A percentile compares a stretch with the other conserved stretches of the same genome.
phyloP scores from a whole-genome alignment of 2,888 invertebrate genomes.

The Drosophila nigritarsus region DNA sequence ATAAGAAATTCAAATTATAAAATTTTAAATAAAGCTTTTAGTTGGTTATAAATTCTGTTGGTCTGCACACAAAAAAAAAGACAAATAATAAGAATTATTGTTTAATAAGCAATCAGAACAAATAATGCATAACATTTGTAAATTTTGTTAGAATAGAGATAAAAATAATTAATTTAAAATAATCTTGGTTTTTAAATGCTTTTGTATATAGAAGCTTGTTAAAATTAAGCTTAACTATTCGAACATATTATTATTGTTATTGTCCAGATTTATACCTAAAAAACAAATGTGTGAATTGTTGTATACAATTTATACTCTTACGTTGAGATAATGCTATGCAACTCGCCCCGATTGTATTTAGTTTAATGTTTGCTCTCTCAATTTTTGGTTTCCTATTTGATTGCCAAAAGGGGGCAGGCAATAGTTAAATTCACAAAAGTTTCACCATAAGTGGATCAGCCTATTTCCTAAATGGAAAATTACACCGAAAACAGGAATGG shows the following conservation, averaged over 20 bases:
- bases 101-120: not conserved
- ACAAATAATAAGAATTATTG: not conserved
- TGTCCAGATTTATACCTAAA: too few species aligned
- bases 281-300: not conserved
- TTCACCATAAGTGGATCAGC: constrained; percentile 5
- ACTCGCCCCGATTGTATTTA: not conserved
- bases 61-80: not conserved
- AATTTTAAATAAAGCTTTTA: not conserved
- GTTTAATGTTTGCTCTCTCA: not conserved
- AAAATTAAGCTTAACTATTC: not conserved
- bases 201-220: not conserved
- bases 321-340: not conserved
- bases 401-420: constrained; percentile 6
- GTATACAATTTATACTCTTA: not conserved
- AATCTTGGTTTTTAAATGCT: not conserved
- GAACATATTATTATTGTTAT: not conserved
- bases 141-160: not conserved
- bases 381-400: not conserved
- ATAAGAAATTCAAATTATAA: too few species aligned
- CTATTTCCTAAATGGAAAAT: constrained; percentile 12
- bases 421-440: constrained; percentile 8
- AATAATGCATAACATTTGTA: too few species aligned
- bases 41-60: not conserved
- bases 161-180: not conserved
- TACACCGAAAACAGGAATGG: constrained; percentile 9